Evolutionary conservation across 2,113 vertebrate genomes (phyloP), one percentile per base, ranked within the genome.

Genomic region (Amphiprion percula): DNA sequence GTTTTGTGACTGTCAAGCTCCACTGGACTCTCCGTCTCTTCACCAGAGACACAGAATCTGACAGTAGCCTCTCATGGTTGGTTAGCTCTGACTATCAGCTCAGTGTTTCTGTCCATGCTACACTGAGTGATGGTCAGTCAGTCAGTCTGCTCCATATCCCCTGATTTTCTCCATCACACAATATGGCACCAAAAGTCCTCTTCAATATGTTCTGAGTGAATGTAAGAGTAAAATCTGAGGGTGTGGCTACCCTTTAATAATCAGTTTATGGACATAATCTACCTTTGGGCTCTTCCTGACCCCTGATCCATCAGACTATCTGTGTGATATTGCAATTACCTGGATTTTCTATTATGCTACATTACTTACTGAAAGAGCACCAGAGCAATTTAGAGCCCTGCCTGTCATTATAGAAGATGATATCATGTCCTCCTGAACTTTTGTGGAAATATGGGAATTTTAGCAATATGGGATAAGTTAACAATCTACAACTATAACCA

Each of bases 21-120:
- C 17, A 7, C 19, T 23, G 11, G 23, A 55, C 53, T 15, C 53
- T 10, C 23, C 2, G 23, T 5, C 10, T 14, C 24, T 26, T 2
- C 10, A 24, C 53, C 53, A 24, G n/a, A 41, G 61, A 61, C 39
- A 23, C 53, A 6, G 16, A 37, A n/a, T 33, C 39, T 44, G 61
- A 63, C 60, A 44, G 60, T 28, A 10, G 23, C 61, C 46, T 26
- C 10, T 23, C 60, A 62, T 24, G 60, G 37, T 62, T 41, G 60
- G 39, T 44, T 63, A 14, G 60, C 60, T 64, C 41, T 19, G 41
- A 49, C 23, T 26, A 64, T 15, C 9, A 26, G 16, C 44, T 49
- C 24, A 1, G 11, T 8, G 4, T 47, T 16, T 47, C 16, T 23
- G 61, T 46, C 23, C 39, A 21, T 23, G 10, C 10, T 10, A 19